Base-by-base conservation (phyloP, 1,140 invertebrate species). In the Nephila pilipes region DNA sequence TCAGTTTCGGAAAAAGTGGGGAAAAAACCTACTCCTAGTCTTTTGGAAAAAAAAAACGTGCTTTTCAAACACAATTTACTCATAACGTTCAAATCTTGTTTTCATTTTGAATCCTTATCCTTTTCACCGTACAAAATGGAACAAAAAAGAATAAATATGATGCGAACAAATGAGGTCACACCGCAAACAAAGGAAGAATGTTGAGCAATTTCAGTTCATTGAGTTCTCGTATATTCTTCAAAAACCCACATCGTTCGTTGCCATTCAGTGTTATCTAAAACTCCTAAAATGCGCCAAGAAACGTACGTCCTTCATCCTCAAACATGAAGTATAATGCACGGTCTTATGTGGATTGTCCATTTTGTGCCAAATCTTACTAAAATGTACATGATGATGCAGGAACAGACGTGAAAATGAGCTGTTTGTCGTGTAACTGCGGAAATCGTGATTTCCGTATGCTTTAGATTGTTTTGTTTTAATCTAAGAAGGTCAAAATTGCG, bases 181-280 rank as follows among this genome's bases (percentile, higher is more conserved):
- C 5, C 18, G 36, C 0, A 38, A 81, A 46, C 36, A 81, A 81
- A n/a, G 80, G 22, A 14, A 29, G 22, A n/a, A 6, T 14, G 38
- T 55, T 81, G 80, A 81, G 80, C 80, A 81, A 81, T 55, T 81
- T 55, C 80, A 81, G 80, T 81, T 81, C 80, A 81, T n/a, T 54
- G 80, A 81, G 80, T 81, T 81, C 80, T 75, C 16, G 4, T 75
- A n/a, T n/a, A 29, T 14, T 75, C 69, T 75, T 75, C 69, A 75
- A 75, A 75, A 75, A 6, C 29, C 58, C 69, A 32, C 18, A 16
- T 36, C 69, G 4, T 75, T 20, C 29, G 69, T 36, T 75, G 69
- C 69, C 65, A 75, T 32, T 18, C 65, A 32, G 3, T 29, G 65
- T 75, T 75, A 75, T 29, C 69, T 75, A 36, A 60, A 60, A 60